Evolutionary conservation across 2,888 invertebrate species (phyloP).

Genomic region (Acleris sparsana): DNA sequence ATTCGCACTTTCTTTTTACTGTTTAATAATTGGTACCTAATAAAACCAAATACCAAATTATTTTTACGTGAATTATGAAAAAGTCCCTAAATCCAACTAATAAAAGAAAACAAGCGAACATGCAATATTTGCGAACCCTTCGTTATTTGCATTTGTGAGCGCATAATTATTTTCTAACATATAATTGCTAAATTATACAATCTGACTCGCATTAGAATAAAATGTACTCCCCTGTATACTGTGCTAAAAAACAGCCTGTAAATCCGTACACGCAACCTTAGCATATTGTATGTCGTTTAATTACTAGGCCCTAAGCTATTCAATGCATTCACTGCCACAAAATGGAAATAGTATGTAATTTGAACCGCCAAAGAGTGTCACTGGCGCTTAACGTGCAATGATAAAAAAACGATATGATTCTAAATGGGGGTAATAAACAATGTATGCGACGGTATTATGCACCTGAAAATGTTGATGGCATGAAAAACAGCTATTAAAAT

Average conservation of each 20-base stretch:
- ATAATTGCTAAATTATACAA: slow-evolving; percentile 30
- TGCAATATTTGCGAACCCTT: no score
- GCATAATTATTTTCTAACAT: slow-evolving; percentile 20
- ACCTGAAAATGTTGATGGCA: slow-evolving; percentile 24
- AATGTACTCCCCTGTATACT: slow-evolving; percentile 43
- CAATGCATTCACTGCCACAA: slow-evolving; percentile 25
- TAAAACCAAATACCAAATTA: no score
- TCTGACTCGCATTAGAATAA: slow-evolving; percentile 41
- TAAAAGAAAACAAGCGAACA: no score
- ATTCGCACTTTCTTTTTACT: no score
- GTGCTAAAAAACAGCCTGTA: slow-evolving; percentile 30
- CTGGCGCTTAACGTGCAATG: no score
- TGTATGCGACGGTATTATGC: slow-evolving; percentile 23
- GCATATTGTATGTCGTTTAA: slow-evolving; percentile 45
- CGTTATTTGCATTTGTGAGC: background rate
- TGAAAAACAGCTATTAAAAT: slow-evolving; percentile 31
- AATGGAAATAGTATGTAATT: no score
- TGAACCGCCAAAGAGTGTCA: no score
- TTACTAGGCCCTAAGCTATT: slow-evolving; percentile 41
- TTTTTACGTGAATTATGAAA: no score
- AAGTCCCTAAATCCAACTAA: no score
- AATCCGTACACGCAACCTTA: slow-evolving; percentile 46
- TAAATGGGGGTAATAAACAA: slow-evolving; percentile 32
- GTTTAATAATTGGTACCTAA: no score
- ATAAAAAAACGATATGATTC: background rate